Evolutionary conservation across 2,797 vertebrate species (phyloP).

Genomic region (Eupleurogrammus muticus): DNA sequence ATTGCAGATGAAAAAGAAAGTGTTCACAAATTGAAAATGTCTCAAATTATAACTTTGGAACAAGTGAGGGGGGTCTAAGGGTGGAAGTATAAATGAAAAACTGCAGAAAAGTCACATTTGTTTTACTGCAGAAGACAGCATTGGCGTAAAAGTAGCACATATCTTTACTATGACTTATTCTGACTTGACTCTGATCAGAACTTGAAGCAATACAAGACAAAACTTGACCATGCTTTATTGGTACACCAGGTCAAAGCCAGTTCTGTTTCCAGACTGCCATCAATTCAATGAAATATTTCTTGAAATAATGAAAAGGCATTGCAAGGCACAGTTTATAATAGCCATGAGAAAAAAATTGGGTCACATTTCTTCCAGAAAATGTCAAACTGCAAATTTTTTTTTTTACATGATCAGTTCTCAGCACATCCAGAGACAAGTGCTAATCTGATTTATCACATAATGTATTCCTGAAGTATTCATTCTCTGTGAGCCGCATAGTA

Average conservation of each 20-base stretch:
- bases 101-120: background rate
- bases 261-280: background rate
- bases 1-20: background rate
- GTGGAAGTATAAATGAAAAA: background rate
- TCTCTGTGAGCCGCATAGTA: constrained; percentile 43
- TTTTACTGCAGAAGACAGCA: background rate
- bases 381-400: constrained; percentile 45
- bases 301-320: background rate
- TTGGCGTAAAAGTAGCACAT: background rate
- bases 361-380: constrained; percentile 34
- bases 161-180: constrained; percentile 6
- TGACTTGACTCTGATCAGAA: background rate
- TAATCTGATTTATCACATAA: constrained; percentile 56
- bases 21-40: background rate
- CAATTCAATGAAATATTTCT: constrained; percentile 1
- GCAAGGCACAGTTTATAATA: constrained; percentile 2
- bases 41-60: background rate
- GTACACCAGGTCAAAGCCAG: background rate
- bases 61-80: background rate
- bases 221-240: background rate
- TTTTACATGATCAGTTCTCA: constrained; percentile 36
- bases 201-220: background rate
- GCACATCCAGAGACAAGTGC: constrained; percentile 20
- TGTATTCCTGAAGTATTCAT: constrained; percentile 41
- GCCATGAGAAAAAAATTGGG: constrained; percentile 26